phyloP scores from a whole-genome alignment of 2,797 vertebrate species.

The Periophthalmus magnuspinnatus region DNA sequence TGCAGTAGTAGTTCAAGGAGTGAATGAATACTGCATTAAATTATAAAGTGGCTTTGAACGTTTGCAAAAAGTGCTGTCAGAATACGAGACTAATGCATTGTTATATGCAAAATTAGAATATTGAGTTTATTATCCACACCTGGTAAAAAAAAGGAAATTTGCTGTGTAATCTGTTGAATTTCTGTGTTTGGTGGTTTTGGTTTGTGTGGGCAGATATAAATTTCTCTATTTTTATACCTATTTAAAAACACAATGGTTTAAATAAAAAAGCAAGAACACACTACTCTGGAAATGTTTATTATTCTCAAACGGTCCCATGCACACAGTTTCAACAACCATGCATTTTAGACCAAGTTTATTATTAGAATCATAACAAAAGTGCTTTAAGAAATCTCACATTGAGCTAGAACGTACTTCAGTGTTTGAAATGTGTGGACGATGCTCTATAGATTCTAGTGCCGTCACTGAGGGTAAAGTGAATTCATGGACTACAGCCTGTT shows the following conservation, averaged over 20 bases:
- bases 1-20: no score
- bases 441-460: slow-evolving; percentile 29
- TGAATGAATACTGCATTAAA: no score
- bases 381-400: slow-evolving; percentile 52
- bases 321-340: slow-evolving; percentile 48
- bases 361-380: slow-evolving; percentile 58
- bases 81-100: no score
- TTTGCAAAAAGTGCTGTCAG: no score
- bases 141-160: background rate
- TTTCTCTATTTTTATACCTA: background rate
- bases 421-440: slow-evolving; percentile 44
- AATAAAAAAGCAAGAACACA: background rate
- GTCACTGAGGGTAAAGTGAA: slow-evolving; percentile 25
- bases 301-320: slow-evolving; percentile 40
- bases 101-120: no score
- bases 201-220: background rate
- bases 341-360: slow-evolving; percentile 49
- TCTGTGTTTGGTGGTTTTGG: no score
- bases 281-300: slow-evolving; percentile 60
- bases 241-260: no score
- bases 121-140: no score
- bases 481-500: slow-evolving; percentile 35
- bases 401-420: slow-evolving; percentile 31
- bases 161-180: no score
- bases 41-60: no score